Evolutionary conservation across 2,797 vertebrate genomes (phyloP).

Genomic region (Acanthopagrus latus): DNA sequence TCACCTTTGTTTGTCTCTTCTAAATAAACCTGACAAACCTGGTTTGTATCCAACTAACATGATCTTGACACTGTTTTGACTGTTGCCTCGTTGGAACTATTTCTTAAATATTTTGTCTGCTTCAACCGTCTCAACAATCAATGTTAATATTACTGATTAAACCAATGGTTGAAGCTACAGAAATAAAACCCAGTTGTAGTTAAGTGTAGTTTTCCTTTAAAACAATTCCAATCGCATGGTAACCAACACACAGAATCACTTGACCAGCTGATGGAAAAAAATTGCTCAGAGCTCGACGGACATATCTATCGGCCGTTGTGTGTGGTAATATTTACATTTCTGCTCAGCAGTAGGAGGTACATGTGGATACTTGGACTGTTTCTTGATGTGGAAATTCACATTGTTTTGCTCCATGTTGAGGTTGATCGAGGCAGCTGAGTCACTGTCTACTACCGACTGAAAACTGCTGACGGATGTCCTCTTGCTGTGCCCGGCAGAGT

Average conservation of each 20-base stretch:
- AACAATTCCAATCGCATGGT: neutral
- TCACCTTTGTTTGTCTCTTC: neutral
- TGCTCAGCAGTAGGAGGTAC: slow-evolving; percentile 93
- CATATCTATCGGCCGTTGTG: neutral
- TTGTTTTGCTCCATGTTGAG: slow-evolving; percentile 99
- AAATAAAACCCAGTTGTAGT: neutral
- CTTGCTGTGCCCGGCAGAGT: slow-evolving; percentile 97
- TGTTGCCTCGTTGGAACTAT: neutral
- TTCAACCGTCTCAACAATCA: neutral
- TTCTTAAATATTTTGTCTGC: neutral
- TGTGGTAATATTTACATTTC: slow-evolving; percentile 87
- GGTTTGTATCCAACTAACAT: too few relatives aligned
- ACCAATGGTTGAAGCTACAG: neutral
- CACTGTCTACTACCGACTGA: slow-evolving; percentile 98
- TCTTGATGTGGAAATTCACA: slow-evolving; percentile 99
- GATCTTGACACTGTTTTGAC: too few relatives aligned
- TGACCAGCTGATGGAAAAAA: neutral
- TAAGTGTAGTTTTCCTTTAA: neutral
- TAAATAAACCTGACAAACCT: neutral
- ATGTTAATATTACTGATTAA: neutral
- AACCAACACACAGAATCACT: neutral
- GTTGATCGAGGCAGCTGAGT: slow-evolving; percentile 98
- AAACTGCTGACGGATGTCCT: slow-evolving; percentile 99
- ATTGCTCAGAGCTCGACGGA: neutral
- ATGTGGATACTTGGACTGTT: slow-evolving; percentile 98